Base-by-base conservation (phyloP, 23 tunicate genomes). In the Halocynthia aurantium region DNA sequence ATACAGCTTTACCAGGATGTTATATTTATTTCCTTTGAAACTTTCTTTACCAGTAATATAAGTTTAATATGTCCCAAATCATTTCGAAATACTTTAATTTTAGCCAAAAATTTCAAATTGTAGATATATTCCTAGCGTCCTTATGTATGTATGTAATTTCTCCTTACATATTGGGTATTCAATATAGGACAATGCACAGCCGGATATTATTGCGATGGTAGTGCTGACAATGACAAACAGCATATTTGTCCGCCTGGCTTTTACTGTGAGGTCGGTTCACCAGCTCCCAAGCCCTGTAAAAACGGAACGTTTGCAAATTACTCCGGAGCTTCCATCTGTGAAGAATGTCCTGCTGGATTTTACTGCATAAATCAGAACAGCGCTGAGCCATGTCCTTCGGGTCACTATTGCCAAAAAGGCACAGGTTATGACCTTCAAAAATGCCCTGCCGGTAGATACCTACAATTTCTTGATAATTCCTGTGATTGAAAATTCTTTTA, bases 311-410 rank as follows among this genome's bases (percentile, higher is more conserved):
- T 85, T 65, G 67, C 91, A 68, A 89, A 96, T 82, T 69, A 72
- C 51, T 85, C 80, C 57, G 83, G 79, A 9, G 56, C 85, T 7
- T 81, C 70, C 8, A 62, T 52, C 6, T 96, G 99, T 63, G 67
- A 72, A 11, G 50, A 56, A 50, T 96, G 99, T 58, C 99, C 99
- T 49, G 89, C 79, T 55, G 99, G 99, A 57, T 90, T 31, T 67
- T 96, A 73, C 44, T 96, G 99, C 62, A 82, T 62, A 5, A 60
- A 22, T 53, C 50, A 53, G 10, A 93, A 85, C 52, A 80, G 61
- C 8, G 80, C 90, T 19, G 58, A 71, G 51, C 88, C 87, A n/a
- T 96, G 99, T 64, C 86, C 85, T 31, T 54, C 52, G 10, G 99
- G 99, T 18, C 76, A 78, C 55, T 89, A 78, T 76, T 96, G 99